Percentiles rank a stretch among this genome's conserved stretches.
phyloP scores from a whole-genome alignment of 2,797 vertebrate genomes.

The Loriculus beryllinus region DNA sequence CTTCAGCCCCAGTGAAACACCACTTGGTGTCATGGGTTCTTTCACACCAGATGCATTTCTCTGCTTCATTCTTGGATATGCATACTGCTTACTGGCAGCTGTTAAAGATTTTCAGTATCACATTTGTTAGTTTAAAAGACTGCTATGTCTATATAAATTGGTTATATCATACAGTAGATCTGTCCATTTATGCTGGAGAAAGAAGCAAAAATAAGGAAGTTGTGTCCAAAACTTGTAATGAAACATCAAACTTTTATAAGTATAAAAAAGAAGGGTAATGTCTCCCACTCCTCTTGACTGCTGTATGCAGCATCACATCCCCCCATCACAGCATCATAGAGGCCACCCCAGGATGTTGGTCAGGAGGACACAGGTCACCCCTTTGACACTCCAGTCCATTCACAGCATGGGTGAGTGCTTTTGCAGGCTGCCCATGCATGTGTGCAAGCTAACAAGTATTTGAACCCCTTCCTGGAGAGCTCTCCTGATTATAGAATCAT shows the following conservation, averaged over 20 bases:
- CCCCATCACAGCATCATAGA: not conserved
- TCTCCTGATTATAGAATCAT: not conserved
- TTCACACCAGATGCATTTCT: not conserved
- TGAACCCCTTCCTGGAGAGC: not conserved
- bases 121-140: not conserved
- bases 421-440: not conserved
- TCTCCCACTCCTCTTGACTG: not conserved
- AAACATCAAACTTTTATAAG: not conserved
- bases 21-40: not conserved
- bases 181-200: not conserved
- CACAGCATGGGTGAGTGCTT: accelerated
- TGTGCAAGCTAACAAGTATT: not conserved
- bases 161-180: not conserved
- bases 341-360: not conserved
- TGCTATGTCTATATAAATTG: not conserved
- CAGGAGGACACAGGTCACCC: not conserved
- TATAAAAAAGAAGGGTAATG: not conserved
- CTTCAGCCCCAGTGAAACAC: not conserved
- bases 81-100: not conserved
- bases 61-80: not conserved
- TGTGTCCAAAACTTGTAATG: not conserved
- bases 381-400: not conserved
- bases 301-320: not conserved
- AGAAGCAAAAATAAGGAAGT: not conserved
- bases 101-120: not conserved